Evolutionary conservation across 1,140 invertebrate species (phyloP).

Genomic region (Linepithema humile): DNA sequence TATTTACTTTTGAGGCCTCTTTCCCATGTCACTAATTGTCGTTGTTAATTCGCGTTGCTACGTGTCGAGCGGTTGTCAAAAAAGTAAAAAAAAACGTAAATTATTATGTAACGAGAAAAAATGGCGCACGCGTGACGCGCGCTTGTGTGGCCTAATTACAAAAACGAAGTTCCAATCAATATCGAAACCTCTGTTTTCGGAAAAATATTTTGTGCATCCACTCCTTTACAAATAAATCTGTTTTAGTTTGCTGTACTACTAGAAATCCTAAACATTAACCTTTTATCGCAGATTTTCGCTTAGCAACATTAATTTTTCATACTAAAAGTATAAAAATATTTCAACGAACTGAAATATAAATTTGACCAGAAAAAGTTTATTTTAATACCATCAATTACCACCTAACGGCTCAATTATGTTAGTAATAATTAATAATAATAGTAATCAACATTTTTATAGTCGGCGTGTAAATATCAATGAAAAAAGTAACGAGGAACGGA

Average conservation of each 20-base stretch:
- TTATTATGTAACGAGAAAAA: too few species aligned
- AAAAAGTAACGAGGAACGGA: conserved; percentile 21
- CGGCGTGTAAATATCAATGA: conserved; percentile 23
- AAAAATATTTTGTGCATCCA: background rate
- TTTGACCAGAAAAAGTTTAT: background rate
- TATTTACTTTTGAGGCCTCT: too few species aligned
- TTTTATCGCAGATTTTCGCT: background rate
- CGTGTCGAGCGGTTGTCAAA: too few species aligned
- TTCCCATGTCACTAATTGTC: too few species aligned
- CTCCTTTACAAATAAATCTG: background rate
- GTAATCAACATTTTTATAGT: background rate
- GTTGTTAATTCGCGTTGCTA: too few species aligned
- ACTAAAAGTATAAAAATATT: background rate
- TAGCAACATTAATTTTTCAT: background rate
- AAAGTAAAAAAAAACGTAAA: too few species aligned
- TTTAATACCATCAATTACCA: background rate
- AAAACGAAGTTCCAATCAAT: background rate
- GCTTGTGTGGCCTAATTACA: too few species aligned
- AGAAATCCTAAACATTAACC: background rate
- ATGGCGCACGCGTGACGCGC: too few species aligned
- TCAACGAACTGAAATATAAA: conserved; percentile 9
- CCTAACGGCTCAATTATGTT: too few species aligned
- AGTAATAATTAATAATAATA: too few species aligned
- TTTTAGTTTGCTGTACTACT: background rate
- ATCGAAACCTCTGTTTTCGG: background rate